Evolutionary conservation across 2,113 vertebrate genomes (phyloP), one percentile per base, ranked within the genome.

Genomic region (Grantiella picta): DNA sequence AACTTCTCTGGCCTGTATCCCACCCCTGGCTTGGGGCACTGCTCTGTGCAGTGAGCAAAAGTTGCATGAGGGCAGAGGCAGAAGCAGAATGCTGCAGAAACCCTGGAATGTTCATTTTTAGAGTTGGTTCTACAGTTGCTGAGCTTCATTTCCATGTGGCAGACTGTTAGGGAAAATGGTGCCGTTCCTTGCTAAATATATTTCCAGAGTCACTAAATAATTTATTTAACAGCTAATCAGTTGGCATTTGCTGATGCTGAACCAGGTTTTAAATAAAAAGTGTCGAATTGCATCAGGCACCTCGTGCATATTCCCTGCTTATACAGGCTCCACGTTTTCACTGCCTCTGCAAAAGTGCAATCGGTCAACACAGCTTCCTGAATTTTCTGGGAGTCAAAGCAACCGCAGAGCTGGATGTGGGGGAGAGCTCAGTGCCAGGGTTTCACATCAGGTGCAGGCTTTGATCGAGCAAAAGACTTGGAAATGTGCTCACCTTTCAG

Each of bases 41-140:
- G 0, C 1, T 7, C 33, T 57, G 23, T 4, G 1, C 5, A 1
- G 21, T 0, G 4, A 71, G 28, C 3, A 11, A 38, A 75, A 81
- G 13, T 54, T 75, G 20, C 35, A 22, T n/a, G 50, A 61, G 49
- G 23, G 38, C 71, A 94, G 52, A 61, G 61, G 20, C 60, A 82
- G 70, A 66, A 82, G 66, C 57, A 84, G 25, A 63, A 23, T 21
- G 29, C 56, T 83, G 52, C 63, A 86, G n/a, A 71, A 86, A 36
- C 50, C 49, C 50, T 53, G 23, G 9, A 40, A 72, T 89, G 28
- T 57, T 92, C 24, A 18, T 38, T 69, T 76, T 63, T 76, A 69
- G 45, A 29, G n/a, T 12, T 59, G 33, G 4, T 87, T 88, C 50
- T 93, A 42, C 38, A 76, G 35, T 60, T 66, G 35, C 38, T 65